Conservation (phyloP, 1,140 invertebrate genomes). For the Procambarus clarkii region DNA sequence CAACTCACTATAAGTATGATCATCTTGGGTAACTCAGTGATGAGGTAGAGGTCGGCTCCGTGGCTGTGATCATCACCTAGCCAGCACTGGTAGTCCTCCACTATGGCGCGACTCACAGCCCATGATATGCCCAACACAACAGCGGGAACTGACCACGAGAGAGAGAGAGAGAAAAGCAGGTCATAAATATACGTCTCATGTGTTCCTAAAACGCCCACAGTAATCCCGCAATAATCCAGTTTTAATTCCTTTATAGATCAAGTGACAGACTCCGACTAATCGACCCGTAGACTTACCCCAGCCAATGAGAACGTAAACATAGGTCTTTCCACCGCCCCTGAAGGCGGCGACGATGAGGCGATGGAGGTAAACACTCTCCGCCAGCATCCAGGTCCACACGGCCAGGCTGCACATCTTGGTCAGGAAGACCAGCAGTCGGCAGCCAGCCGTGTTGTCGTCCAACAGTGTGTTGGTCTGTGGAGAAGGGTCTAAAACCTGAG, state of each 20-base stretch:
- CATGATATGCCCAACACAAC: constrained; percentile 32
- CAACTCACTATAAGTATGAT: constrained; percentile 75
- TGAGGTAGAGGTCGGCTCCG: constrained; percentile 77
- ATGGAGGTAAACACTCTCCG: constrained; percentile 80
- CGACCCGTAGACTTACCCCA: constrained; percentile 45
- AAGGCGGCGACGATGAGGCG: constrained; percentile 80
- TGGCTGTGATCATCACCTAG: constrained; percentile 76
- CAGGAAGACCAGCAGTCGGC: constrained; percentile 77
- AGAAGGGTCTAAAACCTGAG: too few species aligned
- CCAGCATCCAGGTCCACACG: constrained; percentile 80
- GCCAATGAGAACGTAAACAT: constrained; percentile 42
- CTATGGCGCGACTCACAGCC: constrained; percentile 13
- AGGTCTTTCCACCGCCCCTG: constrained; percentile 44
- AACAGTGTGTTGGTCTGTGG: not conserved
- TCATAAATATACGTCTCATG: too few species aligned
- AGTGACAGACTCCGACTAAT: not conserved
- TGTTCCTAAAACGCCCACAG: too few species aligned
- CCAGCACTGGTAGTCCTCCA: constrained; percentile 67
- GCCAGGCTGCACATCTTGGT: constrained; percentile 78
- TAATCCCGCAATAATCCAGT: too few species aligned
- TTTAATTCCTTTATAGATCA: too few species aligned
- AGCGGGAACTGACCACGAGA: constrained; percentile 14
- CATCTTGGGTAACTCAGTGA: constrained; percentile 78
- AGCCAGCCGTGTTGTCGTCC: constrained; percentile 76
- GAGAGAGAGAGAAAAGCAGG: not conserved